phyloP scores from a whole-genome alignment of 2,113 vertebrate genomes.

The Turnix velox region DNA sequence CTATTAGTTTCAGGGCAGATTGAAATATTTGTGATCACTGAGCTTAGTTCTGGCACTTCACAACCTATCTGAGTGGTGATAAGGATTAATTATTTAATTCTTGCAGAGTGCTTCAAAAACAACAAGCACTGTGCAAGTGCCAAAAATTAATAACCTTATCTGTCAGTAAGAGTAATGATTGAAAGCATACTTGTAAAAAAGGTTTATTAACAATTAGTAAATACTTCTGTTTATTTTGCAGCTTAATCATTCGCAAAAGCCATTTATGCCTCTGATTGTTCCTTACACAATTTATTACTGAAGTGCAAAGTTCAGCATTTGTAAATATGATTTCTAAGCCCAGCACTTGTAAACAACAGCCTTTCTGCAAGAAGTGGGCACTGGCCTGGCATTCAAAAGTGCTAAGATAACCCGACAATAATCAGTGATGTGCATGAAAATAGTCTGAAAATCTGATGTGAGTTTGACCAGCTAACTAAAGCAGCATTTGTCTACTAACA shows the following conservation, averaged over 20 bases:
- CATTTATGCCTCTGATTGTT: background rate
- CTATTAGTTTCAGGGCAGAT: background rate
- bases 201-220: background rate
- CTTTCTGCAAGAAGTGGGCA: background rate
- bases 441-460: background rate
- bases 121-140: background rate
- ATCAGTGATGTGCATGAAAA: background rate
- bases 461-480: background rate
- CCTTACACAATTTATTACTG: background rate
- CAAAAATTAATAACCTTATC: background rate
- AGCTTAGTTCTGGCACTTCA: background rate
- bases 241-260: background rate
- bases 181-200: background rate
- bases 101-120: background rate
- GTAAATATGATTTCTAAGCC: background rate
- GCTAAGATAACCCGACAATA: background rate
- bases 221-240: background rate
- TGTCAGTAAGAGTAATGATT: background rate
- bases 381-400: background rate
- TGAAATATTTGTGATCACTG: background rate
- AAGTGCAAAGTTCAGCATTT: background rate
- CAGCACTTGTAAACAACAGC: background rate
- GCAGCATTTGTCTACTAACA: background rate
- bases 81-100: background rate
- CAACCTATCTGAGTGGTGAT: accelerated